Evolutionary conservation across 2,888 invertebrate species (phyloP), one percentile per base, ranked within the genome.

Genomic region (Diarsia brunnea): DNA sequence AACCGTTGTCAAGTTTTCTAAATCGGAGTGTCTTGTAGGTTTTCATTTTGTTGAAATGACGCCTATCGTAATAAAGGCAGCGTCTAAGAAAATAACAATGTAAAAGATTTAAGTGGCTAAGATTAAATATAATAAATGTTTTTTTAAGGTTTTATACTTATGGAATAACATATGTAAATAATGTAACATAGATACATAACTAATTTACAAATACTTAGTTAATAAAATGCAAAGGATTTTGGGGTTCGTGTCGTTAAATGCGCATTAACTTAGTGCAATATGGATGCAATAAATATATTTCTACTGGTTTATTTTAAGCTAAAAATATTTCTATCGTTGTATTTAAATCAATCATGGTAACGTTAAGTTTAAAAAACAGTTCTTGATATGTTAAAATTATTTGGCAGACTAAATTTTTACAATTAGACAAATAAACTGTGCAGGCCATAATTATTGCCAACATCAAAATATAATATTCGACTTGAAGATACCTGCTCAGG

Each of bases 111-210:
- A 47, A 11, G 53, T 14, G 47, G 8, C 47, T 58, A 38, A 51
- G 14, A 43, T 27, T 43, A 11, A 24, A 75, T 49, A 12, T 21
- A 16, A 49, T n/a, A 51, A 49, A 76, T 65, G 19, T 49, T 66
- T 49, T 74, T 4, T 60, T 77, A 79, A 43, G 71, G 21, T 31
- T 76, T 79, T 71, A 31, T 64, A 79, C 31, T 72, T 45, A 19
- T 45, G 11, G 31, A 55, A 49, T 49, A 55, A 45, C 31, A 21
- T 55, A 49, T 45, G 27, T 45, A 55, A 63, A 64, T 1, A 55
- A 55, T 79, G 19, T 49, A 45, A 64, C 1, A 12, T 45, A 8
- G n/a, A 43, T 16, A 53, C 47, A 24, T 55, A 63, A 38, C 53
- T 79, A 64, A 79, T 49, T 63, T 31, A 43, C 2, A 61, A 45